Evolutionary conservation across 2,888 invertebrate species (phyloP).

Genomic region (Drosophila koepferae): DNA sequence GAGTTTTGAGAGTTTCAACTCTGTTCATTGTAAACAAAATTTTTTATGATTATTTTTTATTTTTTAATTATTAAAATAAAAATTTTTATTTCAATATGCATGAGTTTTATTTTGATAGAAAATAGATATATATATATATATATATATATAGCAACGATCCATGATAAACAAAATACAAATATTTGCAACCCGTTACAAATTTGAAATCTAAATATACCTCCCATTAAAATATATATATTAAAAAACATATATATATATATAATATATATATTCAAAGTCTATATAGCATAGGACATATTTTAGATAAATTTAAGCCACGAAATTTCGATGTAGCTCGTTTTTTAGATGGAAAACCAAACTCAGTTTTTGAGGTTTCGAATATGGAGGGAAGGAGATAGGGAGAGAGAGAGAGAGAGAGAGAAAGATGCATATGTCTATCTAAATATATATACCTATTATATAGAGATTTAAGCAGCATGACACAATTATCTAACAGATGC

Average conservation of each 20-base stretch:
- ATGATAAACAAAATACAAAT: conserved; percentile 68
- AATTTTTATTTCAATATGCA: conserved; percentile 79
- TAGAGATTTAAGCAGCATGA: conserved; percentile 10
- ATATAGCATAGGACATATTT: conserved; percentile 65
- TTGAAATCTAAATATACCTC: conserved; percentile 80
- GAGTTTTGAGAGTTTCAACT: conserved; percentile 75
- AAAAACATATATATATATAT: conserved; percentile 23
- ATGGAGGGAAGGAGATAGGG: neutral
- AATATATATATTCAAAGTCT: conserved; percentile 53
- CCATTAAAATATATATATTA: conserved; percentile 50
- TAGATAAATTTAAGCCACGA: conserved; percentile 66
- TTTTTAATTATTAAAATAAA: conserved; percentile 80
- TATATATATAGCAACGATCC: conserved; percentile 31
- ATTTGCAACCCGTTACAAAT: conserved; percentile 80
- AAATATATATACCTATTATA: conserved; percentile 22
- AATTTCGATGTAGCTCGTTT: conserved; percentile 34
- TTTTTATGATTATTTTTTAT: conserved; percentile 78
- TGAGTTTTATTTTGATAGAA: conserved; percentile 70
- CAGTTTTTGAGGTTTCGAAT: conserved; percentile 81
- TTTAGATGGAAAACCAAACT: conserved; percentile 51
- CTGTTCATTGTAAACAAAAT: conserved; percentile 76
- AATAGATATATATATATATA: neutral
- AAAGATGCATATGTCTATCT: conserved; percentile 57
- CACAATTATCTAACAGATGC: conserved; percentile 21
- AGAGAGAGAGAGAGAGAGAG: conserved; percentile 15